phyloP scores from a whole-genome alignment of 2,797 vertebrate species.

The Rhinella marina region DNA sequence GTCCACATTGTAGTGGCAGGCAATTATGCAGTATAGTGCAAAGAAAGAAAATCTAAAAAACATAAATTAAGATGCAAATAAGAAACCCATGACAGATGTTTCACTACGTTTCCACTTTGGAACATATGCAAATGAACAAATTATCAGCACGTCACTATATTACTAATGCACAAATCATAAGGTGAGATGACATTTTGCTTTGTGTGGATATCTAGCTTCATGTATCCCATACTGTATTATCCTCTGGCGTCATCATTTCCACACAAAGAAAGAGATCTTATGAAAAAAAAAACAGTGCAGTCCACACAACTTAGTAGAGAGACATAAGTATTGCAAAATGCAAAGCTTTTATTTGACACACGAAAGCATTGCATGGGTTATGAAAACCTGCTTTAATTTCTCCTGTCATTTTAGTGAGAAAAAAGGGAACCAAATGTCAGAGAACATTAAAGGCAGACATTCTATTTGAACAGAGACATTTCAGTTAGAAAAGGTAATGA shows the following conservation, averaged over 20 bases:
- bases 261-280: constrained; percentile 1
- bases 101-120: constrained; percentile 26
- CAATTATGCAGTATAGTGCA: constrained; percentile 18
- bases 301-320: background rate
- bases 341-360: constrained; percentile 46
- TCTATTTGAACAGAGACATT: constrained; percentile 56
- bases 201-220: background rate
- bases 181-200: constrained; percentile 27
- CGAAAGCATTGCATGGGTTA: constrained; percentile 31
- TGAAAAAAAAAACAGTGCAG: background rate
- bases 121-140: constrained; percentile 45
- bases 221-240: background rate
- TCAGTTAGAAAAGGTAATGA: constrained; percentile 52
- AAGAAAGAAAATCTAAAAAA: constrained; percentile 31
- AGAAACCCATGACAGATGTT: constrained; percentile 37
- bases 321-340: constrained; percentile 26
- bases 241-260: background rate
- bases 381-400: constrained; percentile 47
- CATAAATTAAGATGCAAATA: constrained; percentile 41
- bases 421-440: constrained; percentile 44
- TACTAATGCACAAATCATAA: constrained; percentile 23
- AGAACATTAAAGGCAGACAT: constrained; percentile 56
- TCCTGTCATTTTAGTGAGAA: constrained; percentile 36
- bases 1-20: background rate
- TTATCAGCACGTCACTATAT: constrained; percentile 38